These are phyloP conservation scores for Drosophila sordidapex DNA, from an alignment of 2,888 invertebrate species.

Conservation along the genomic window DNA sequence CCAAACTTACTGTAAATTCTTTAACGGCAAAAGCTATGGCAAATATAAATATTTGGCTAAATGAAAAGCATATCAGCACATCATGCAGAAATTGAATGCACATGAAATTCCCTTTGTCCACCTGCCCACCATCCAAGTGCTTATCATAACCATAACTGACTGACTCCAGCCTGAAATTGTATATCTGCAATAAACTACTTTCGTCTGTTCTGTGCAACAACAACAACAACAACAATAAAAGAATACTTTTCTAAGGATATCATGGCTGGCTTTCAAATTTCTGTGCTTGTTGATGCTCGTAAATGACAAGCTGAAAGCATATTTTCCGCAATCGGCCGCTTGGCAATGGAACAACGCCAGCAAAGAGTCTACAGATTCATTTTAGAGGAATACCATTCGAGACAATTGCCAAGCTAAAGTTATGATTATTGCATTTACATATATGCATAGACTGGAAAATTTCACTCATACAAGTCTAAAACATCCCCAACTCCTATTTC, in stretches of 20 bases:
- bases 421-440: conserved; percentile 2
- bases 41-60: conserved; percentile 52
- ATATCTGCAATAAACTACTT: conserved; percentile 36
- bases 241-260: conserved; percentile 22
- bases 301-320: conserved; percentile 35
- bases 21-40: conserved; percentile 29
- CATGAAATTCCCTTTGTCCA: conserved; percentile 37
- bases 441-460: background rate
- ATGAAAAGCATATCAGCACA: conserved; percentile 36
- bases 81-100: conserved; percentile 54
- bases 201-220: conserved; percentile 1
- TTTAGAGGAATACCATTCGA: conserved; percentile 15
- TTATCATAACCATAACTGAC: conserved; percentile 5
- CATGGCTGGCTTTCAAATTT: conserved; percentile 15
- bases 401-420: conserved; percentile 17
- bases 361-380: conserved; percentile 14
- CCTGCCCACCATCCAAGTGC: conserved; percentile 3
- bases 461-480: background rate
- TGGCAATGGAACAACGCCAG: conserved; percentile 8
- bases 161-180: conserved; percentile 3
- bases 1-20: background rate
- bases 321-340: conserved; percentile 28
- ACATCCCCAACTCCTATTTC: background rate
- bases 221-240: background rate
- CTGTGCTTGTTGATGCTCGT: conserved; percentile 3